phyloP scores from a whole-genome alignment of 2,888 invertebrate genomes.

The Emesis castigata region DNA sequence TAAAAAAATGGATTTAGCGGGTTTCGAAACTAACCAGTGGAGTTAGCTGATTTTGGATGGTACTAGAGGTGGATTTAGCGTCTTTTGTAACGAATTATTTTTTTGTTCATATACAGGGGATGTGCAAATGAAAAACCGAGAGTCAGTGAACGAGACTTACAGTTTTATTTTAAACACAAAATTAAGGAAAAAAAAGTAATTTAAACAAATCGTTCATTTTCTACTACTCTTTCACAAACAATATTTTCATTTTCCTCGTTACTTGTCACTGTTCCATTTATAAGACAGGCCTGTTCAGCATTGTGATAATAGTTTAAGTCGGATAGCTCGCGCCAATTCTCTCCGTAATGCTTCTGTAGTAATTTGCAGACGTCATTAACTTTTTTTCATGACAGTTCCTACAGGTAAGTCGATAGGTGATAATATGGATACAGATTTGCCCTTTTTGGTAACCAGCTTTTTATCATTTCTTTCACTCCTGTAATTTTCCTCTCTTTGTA shows the following conservation, averaged over 20 bases:
- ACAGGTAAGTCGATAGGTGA: slow-evolving; percentile 9
- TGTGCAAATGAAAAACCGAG: background rate
- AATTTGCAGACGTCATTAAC: slow-evolving; percentile 21
- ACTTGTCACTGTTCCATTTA: background rate
- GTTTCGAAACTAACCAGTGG: background rate
- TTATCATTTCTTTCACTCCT: background rate
- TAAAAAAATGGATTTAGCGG: background rate
- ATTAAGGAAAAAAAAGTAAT: background rate
- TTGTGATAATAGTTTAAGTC: background rate
- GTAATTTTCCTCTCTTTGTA: slow-evolving; percentile 17
- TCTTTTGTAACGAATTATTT: background rate
- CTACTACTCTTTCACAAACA: background rate
- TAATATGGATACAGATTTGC: slow-evolving; percentile 11
- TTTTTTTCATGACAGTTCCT: slow-evolving; percentile 9
- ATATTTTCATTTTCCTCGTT: background rate
- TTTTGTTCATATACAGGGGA: background rate
- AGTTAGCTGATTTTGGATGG: background rate
- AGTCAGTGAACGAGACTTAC: background rate
- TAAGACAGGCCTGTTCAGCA: background rate
- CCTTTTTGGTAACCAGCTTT: background rate
- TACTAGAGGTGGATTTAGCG: background rate
- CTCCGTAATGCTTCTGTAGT: slow-evolving; percentile 15
- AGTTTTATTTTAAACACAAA: background rate
- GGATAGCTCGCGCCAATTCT: background rate
- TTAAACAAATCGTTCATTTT: background rate